These are phyloP conservation scores for Chelidonichthys spinosus DNA, from an alignment of 2,797 vertebrate species.

Conservation along the genomic window DNA sequence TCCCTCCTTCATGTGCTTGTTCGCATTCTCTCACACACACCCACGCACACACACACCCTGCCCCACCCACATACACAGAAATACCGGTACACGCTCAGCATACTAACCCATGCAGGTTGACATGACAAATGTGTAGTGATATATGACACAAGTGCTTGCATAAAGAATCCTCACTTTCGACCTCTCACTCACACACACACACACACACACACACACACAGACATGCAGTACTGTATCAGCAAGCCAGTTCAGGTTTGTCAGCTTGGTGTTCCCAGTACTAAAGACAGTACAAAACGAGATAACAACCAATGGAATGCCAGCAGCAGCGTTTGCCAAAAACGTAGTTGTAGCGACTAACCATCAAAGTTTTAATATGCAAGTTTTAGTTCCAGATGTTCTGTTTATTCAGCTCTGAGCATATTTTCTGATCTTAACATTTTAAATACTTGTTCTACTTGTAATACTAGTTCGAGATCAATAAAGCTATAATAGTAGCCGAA, in stretches of 20 bases:
- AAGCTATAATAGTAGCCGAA: conserved; percentile 9
- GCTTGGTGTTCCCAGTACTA: conserved; percentile 50
- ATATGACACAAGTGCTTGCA: conserved; percentile 35
- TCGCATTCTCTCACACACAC: conserved; percentile 10
- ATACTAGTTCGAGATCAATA: no score
- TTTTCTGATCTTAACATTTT: not conserved
- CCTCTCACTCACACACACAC: not conserved
- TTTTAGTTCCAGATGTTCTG: not conserved
- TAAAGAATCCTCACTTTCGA: not conserved
- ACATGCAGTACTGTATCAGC: conserved; percentile 10
- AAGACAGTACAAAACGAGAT: conserved; percentile 32
- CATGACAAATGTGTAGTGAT: conserved; percentile 27
- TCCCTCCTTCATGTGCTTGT: not conserved
- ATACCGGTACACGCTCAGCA: conserved; percentile 52
- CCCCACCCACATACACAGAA: conserved; percentile 61
- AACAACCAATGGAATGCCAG: not conserved
- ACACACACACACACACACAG: conserved; percentile 16
- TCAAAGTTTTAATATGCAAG: not conserved
- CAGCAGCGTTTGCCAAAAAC: not conserved
- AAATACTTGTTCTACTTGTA: not conserved
- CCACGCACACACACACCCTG: conserved; percentile 59
- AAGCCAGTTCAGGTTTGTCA: conserved; percentile 61
- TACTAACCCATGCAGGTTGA: conserved; percentile 30
- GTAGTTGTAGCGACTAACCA: not conserved
- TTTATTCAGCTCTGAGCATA: not conserved